Base-by-base conservation (phyloP, 1,140 invertebrate species). In the Drosophila pandora region DNA sequence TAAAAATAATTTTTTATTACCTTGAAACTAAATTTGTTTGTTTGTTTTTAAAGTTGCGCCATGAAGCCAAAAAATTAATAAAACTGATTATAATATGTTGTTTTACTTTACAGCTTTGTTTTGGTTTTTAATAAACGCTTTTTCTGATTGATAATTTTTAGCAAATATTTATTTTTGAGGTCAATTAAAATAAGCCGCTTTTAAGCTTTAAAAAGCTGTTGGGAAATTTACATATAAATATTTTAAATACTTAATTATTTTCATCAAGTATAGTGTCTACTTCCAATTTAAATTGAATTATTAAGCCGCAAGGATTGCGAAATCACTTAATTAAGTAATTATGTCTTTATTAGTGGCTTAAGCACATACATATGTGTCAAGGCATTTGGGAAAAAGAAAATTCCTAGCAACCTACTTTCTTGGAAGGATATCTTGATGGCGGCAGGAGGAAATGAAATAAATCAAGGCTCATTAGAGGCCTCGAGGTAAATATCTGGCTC, bases 401-500 rank as follows among this genome's bases (percentile, higher is more conserved):
- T 65, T 59, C 54, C 17, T 43, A 61, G 62, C 53, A 37, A 69
- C 49, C 56, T 41, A 70, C 32, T 48, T 21, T 39, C 60, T 53
- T 62, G 53, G 57, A 28, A 41, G 54, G 28, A 67, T 52, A 59
- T 76, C 67, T 73, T 65, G 81, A 80, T 79, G 73, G 71, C 64
- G 69, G 76, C 41, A 60, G 55, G 70, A 67, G 82, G 70, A 87
- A 87, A 87, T 87, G 74, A 87, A 87, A 87, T 87, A 87, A 87
- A 87, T 87, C 82, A 87, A 67, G 82, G 77, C 82, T 87, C 82
- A 87, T 87, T 87, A 87, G 71, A 71, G 53, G 65, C 65, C 82
- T 41, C 48, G 60, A 67, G 70, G 77, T 65, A 69, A 78, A 67
- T 61, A 71, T 60, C 41, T 43, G 58, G 57, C 28, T 13, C 41